Evolutionary conservation across 2,113 vertebrate species (phyloP), one percentile per base, ranked within the genome.

Genomic region (Trinectes maculatus): DNA sequence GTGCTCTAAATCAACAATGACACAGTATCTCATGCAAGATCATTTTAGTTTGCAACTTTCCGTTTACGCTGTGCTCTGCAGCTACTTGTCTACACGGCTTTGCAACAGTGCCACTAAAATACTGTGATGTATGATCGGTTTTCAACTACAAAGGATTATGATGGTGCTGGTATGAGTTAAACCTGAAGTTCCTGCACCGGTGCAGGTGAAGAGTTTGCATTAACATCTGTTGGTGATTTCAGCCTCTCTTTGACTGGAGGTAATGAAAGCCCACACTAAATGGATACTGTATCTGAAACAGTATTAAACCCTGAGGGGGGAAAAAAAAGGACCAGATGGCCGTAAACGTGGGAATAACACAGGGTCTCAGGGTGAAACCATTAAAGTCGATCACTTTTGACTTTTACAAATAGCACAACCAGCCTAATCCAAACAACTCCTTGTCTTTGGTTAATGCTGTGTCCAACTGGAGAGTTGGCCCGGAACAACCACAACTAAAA

Each of bases 181-280:
- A 79, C 71, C 43, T 74, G 9, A 31, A 61, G 72, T 75, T 58
- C 73, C 76, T 47, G 62, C 69, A 59, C 56, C 42, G 31, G 75
- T 62, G 69, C 77, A 88, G 83, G 82, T 89, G 81, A 84, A 76
- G 70, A 62, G 73, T 86, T 79, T 83, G 82, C 46, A 73, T 88
- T 61, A 83, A 88, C 89, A 91, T 91, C 88, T 92, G 88, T 71
- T 87, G 71, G 76, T 88, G 72, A 89, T 92, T 85, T 85, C 28
- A 71, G 68, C 59, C 69, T 60, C 62, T 79, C 67, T 84, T 69
- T 29, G 80, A 79, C 85, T 84, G 81, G 61, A 85, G 85, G 83
- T 78, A 91, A 89, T 89, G 82, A 89, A 87, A 87, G 67, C 66
- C 77, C 65, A 79, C 83, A 85, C 68, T 86, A 89, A 88, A 85